phyloP scores from a whole-genome alignment of 2,113 vertebrate genomes.

The Coptodon bakossiorum region DNA sequence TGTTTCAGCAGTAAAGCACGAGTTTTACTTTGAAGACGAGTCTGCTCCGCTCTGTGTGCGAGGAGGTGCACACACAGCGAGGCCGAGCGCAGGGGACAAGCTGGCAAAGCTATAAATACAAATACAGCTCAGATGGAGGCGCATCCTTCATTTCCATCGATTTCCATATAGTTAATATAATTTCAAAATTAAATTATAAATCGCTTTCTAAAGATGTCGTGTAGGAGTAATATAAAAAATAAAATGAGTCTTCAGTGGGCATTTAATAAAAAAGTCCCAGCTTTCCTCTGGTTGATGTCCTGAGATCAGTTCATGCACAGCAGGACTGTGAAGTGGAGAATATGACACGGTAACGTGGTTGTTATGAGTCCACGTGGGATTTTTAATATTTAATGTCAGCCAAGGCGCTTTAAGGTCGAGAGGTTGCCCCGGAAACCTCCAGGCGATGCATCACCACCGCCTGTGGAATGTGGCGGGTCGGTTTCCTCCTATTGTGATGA shows the following conservation, averaged over 20 bases:
- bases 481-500: slow-evolving; percentile 67
- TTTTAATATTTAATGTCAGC: not conserved
- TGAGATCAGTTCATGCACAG: not conserved
- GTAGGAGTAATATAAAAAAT: fast-evolving
- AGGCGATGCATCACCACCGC: slow-evolving; percentile 56
- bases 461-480: slow-evolving; percentile 61
- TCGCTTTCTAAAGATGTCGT: not conserved
- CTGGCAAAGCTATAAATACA: fast-evolving
- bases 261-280: not conserved
- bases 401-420: not conserved
- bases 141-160: fast-evolving
- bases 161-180: not conserved
- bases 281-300: not conserved
- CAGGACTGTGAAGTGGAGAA: not conserved
- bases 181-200: not conserved
- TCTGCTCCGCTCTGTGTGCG: not conserved
- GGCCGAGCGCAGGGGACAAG: not conserved
- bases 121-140: not conserved
- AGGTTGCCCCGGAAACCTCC: slow-evolving; percentile 74
- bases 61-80: fast-evolving
- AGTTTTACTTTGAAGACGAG: not conserved
- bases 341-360: fast-evolving
- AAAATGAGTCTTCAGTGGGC: fast-evolving
- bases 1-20: not conserved
- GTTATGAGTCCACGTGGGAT: not conserved